Percentiles rank a stretch among this genome's conserved stretches.
Evolutionary conservation across 2,797 vertebrate genomes (phyloP).

Genomic region (Cirrhinus mrigala): DNA sequence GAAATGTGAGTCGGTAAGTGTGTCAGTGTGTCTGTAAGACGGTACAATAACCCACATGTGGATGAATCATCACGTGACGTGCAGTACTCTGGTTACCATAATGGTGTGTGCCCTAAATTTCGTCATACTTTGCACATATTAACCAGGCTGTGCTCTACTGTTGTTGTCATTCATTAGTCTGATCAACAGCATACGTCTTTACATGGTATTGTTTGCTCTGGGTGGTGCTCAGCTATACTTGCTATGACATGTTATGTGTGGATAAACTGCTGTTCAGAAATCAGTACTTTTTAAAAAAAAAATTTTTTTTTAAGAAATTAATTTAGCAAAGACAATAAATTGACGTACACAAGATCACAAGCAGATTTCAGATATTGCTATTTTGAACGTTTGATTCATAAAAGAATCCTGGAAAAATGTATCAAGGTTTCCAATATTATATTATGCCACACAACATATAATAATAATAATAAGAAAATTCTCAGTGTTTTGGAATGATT

Average conservation of each 20-base stretch:
- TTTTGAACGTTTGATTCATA: not conserved
- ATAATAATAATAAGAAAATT: not conserved
- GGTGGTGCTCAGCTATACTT: not conserved
- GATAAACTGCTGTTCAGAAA: too few species aligned
- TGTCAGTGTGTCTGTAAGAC: conserved; percentile 38
- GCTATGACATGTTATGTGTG: not conserved
- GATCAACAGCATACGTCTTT: not conserved
- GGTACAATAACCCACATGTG: conserved; percentile 17
- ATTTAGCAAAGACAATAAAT: not conserved
- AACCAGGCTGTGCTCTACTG: not conserved
- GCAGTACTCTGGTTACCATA: not conserved
- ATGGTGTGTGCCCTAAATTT: conserved; percentile 47
- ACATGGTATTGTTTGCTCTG: conserved; percentile 1
- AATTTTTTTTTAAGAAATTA: not conserved
- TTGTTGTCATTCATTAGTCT: not conserved
- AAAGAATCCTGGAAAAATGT: not conserved
- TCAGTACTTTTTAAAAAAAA: too few species aligned
- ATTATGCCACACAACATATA: not conserved
- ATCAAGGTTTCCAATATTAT: not conserved
- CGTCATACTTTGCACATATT: not conserved
- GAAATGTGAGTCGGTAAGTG: conserved; percentile 55
- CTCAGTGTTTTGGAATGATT: not conserved
- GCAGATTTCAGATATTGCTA: not conserved
- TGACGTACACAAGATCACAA: not conserved
- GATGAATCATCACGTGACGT: not conserved